These are phyloP conservation scores for Eumaeus atala DNA, from an alignment of 1,140 invertebrate species.

Conservation along the genomic window DNA sequence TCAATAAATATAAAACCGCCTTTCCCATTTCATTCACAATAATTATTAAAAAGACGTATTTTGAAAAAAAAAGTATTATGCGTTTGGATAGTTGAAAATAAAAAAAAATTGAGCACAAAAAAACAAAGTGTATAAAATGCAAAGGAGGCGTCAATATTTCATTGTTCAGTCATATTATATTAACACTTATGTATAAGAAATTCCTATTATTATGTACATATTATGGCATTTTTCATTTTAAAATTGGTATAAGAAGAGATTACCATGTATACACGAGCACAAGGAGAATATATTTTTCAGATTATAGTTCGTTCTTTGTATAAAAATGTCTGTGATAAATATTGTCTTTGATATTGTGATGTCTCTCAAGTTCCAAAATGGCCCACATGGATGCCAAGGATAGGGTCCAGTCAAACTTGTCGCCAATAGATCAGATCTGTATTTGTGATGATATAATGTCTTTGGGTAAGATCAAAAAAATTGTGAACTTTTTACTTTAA, in stretches of 20 bases:
- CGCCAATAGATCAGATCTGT: no score
- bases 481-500: no score
- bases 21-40: not conserved
- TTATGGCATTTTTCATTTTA: constrained; percentile 2
- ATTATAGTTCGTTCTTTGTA: not conserved
- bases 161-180: constrained; percentile 22
- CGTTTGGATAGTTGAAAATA: constrained; percentile 3
- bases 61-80: constrained; percentile 21
- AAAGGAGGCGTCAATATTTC: constrained; percentile 15
- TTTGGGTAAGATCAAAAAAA: no score
- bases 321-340: no score
- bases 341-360: no score
- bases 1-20: constrained; percentile 4
- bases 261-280: not conserved
- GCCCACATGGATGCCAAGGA: no score
- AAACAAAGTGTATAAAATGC: constrained; percentile 25
- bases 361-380: no score
- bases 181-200: constrained; percentile 5
- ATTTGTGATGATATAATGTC: no score
- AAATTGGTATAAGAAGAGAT: constrained; percentile 2
- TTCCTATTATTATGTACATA: not conserved
- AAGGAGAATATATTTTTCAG: not conserved
- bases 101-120: constrained; percentile 32
- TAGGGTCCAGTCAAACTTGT: no score
- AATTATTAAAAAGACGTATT: constrained; percentile 12